Evolutionary conservation across 2,113 vertebrate genomes (phyloP).

Genomic region (Henicopernis longicauda): DNA sequence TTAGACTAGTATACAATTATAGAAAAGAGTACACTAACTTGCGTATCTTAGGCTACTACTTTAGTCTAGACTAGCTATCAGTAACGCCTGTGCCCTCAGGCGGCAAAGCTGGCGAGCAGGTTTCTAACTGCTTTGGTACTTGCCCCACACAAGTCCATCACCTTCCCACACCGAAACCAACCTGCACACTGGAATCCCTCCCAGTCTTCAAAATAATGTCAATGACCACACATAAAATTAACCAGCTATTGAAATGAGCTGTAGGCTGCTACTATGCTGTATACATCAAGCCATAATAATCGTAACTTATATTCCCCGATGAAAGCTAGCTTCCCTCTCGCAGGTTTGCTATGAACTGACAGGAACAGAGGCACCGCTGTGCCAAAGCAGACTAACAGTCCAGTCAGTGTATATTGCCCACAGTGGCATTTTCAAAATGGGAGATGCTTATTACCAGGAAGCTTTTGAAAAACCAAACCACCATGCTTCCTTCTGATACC

Average conservation of each 20-base stretch:
- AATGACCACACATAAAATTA: background rate
- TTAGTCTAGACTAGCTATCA: background rate
- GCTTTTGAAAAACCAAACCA: background rate
- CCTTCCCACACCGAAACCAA: background rate
- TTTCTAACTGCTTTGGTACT: background rate
- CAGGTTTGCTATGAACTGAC: background rate
- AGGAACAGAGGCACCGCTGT: background rate
- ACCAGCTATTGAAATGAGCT: background rate
- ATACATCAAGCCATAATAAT: background rate
- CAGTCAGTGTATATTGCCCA: background rate
- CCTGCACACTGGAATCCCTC: background rate
- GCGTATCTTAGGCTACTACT: background rate
- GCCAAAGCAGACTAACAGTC: background rate
- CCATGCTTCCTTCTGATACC: rapidly evolving
- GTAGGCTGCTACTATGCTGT: background rate
- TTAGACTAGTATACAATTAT: background rate
- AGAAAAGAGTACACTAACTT: background rate
- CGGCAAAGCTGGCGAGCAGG: background rate
- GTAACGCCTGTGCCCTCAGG: background rate
- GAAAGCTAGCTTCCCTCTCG: background rate
- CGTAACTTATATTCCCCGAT: rapidly evolving
- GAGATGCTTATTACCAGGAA: background rate
- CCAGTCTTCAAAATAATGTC: background rate
- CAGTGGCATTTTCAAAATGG: background rate
- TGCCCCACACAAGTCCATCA: background rate